A percentile compares a stretch with the other conserved stretches of the same genome.
Conservation (phyloP, 2,797 vertebrate genomes). For the Scyliorhinus canicula region DNA sequence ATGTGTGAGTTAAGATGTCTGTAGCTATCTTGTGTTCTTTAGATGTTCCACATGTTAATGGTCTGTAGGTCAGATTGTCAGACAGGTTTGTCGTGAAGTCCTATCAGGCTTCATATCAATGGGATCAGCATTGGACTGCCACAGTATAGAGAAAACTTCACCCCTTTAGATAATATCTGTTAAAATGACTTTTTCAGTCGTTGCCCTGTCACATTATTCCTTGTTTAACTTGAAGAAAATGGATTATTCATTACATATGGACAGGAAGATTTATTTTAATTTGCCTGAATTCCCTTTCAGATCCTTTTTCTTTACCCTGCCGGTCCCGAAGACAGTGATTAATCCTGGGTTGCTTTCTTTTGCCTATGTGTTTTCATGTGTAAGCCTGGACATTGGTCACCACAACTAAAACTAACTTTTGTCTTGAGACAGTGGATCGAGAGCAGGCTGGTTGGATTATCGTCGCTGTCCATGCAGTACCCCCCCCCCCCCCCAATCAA, state of each 20-base stretch:
- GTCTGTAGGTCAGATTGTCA: not conserved
- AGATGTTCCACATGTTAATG: not conserved
- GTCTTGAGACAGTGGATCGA: not conserved
- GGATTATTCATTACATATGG: not conserved
- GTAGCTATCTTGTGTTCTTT: not conserved
- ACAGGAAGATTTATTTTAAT: not conserved
- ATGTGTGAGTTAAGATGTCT: not conserved
- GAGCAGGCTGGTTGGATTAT: not conserved
- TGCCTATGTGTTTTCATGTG: not conserved
- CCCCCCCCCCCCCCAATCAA: too few species aligned
- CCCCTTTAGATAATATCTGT: not conserved
- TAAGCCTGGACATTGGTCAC: not conserved
- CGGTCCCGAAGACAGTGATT: not conserved
- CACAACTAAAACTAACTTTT: not conserved
- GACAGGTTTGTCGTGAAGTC: not conserved
- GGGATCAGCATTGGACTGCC: not conserved
- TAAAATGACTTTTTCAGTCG: too few species aligned
- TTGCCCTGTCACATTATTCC: not conserved
- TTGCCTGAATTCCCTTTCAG: not conserved
- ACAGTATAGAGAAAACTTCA: not conserved
- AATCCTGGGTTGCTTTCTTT: not conserved
- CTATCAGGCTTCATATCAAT: not conserved
- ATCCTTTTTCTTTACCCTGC: not conserved
- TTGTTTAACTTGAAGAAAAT: not conserved
- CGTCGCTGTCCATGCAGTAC: not conserved